Evolutionary conservation across 2,888 invertebrate species (phyloP), one percentile per base, ranked within the genome.

Genomic region (Caenorhabditis sp.): DNA sequence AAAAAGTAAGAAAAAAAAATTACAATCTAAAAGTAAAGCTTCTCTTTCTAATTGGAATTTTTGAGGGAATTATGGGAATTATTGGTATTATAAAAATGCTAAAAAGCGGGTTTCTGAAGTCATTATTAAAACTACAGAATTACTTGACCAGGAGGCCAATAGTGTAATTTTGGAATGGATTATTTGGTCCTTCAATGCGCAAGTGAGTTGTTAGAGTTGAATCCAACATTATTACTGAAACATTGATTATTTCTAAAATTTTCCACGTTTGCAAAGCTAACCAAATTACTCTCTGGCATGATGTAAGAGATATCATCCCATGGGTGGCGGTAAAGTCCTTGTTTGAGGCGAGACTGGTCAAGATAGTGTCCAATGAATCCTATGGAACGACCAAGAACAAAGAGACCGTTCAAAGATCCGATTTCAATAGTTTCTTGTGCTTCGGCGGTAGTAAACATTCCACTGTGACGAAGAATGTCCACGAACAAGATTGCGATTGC

Each of bases 291-390:
- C 50, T 96, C 95, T 5, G 96, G 95, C 91, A 96, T 93, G 82
- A 96, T 95, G 92, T 96, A 96, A 0, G 95, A 95, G 93, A 99
- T 99, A 92, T 99, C 99, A 92, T 99, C 99, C 99, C 99, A 99
- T 0, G 99, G 99, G 93, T 99, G 99, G 89, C 99, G 95, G 93
- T 99, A 99, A 4, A 99, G 94, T 8, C 98, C 99, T 93, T 99
- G 99, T 92, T 98, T 98, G 93, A 99, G 94, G 86, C 99, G 94
- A 61, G 97, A 97, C 94, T 99, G 99, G 93, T 99, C 99, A 94
- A 99, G 95, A 92, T 95, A 99, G 92, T 99, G 99, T 18, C 98
- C 95, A 88, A 99, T 97, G 90, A 99, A 97, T 51, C 99, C 99
- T 93, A 99, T 97, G 91, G 97, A 97, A 85, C 99, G 95, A 9